A percentile compares a stretch with the other conserved stretches of the same genome.
phyloP scores from a whole-genome alignment of 2,113 vertebrate species.

The Onychorhynchus coronatus region DNA sequence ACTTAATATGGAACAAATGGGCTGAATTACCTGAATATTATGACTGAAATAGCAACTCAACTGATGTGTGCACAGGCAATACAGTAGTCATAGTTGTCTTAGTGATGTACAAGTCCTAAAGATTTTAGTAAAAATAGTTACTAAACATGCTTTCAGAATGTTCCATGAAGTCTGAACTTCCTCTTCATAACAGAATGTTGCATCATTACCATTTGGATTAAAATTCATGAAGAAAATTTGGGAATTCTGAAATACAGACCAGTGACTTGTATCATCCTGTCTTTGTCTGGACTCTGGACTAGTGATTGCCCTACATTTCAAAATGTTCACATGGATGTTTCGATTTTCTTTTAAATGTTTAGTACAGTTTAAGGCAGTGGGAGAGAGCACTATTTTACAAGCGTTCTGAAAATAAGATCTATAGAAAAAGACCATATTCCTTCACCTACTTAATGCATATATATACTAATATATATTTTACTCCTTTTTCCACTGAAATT shows the following conservation, averaged over 20 bases:
- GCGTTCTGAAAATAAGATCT: neutral
- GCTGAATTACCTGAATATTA: neutral
- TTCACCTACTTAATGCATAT: neutral
- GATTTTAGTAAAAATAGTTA: neutral
- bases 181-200: neutral
- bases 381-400: neutral
- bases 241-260: neutral
- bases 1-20: neutral
- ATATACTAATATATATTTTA: neutral
- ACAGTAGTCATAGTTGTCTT: neutral
- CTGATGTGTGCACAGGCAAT: neutral
- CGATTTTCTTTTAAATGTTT: neutral
- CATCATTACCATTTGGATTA: neutral
- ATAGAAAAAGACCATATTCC: neutral
- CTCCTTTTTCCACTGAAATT: neutral
- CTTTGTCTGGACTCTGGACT: neutral
- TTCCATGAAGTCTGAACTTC: neutral
- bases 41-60: neutral
- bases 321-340: neutral
- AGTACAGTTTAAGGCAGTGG: neutral
- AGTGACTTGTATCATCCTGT: neutral
- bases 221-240: neutral
- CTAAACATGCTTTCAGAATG: neutral
- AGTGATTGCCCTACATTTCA: neutral
- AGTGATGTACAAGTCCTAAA: neutral